Evolutionary conservation across 2,797 vertebrate species (phyloP), one percentile per base, ranked within the genome.

Genomic region (Austrolebias charrua): DNA sequence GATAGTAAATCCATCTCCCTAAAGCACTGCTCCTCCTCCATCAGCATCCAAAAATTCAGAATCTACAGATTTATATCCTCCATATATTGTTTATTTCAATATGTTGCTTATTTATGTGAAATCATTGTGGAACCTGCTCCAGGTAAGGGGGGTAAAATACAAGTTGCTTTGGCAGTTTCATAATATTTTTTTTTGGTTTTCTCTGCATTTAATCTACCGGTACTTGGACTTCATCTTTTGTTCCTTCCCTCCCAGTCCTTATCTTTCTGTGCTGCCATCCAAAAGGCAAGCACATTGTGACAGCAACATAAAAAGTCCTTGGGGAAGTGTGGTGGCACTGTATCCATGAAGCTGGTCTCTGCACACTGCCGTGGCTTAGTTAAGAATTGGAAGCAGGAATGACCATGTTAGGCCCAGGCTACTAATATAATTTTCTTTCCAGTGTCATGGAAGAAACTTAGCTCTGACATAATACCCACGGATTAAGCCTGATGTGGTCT

Each of bases 1-100:
- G 57, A 59, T 31, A 38, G 31, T 48, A 59, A 59, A 59, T 48
- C 31, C 31, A 58, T 28, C 55, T 58, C 45, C 46, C 29, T 35
- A 35, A 48, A 46, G 44, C 28, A 12, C 20, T 24, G 31, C 31
- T 38, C 16, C 19, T 33, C 19, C 19, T 59, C 47, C 31, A 48
- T 48, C 57, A 48, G 10, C 45, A 48, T 35, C 45, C 19, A 48
- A 20, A 19, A 48, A 47, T 13, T 19, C 44, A 40, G 38, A 13
- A 40, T 10, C 24, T 20, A 38, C 20, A 35, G 16, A 20, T 48
- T 16, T 48, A 59, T 38, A 13, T 5, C 3, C 12, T 40, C 12
- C 18, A 16, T 29, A 24, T 20, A 59, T 48, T 12, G 3, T 38
- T 16, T 16, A 5, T 48, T 16, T 38, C 18, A 48, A 2, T 16